Percentiles rank a stretch among this genome's conserved stretches.
Evolutionary conservation across 2,888 invertebrate species (phyloP).

Genomic region (Eupithecia exiguata): DNA sequence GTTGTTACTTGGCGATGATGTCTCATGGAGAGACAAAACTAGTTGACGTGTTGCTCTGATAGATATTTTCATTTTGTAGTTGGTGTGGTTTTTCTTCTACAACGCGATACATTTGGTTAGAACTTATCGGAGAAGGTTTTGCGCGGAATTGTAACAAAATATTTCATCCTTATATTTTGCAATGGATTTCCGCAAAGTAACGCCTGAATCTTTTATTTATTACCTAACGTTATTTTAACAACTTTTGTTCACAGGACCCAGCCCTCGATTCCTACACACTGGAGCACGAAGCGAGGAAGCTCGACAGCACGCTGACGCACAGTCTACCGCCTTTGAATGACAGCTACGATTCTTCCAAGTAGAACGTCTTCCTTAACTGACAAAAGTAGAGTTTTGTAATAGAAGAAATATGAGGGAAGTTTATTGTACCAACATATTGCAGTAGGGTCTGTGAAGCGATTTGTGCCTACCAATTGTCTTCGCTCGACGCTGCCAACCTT

Average conservation of each 20-base stretch:
- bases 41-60: too few relatives aligned
- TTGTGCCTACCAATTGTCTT: not conserved
- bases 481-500: not conserved
- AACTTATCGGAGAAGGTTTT: too few relatives aligned
- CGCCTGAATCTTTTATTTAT: too few relatives aligned
- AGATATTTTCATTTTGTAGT: too few relatives aligned
- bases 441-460: not conserved
- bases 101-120: too few relatives aligned
- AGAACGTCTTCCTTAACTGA: slow-evolving; percentile 32
- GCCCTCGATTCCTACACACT: slow-evolving; percentile 92
- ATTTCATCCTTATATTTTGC: too few relatives aligned
- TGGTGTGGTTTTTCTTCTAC: too few relatives aligned
- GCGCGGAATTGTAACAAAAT: too few relatives aligned
- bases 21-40: too few relatives aligned
- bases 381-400: not conserved
- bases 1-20: too few relatives aligned
- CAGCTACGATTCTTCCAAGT: slow-evolving; percentile 79
- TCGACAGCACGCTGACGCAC: slow-evolving; percentile 85
- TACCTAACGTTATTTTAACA: slow-evolving; percentile 9
- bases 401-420: not conserved
- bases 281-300: slow-evolving; percentile 94
- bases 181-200: too few relatives aligned
- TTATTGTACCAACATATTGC: not conserved
- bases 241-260: slow-evolving; percentile 86
- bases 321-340: slow-evolving; percentile 84